Evolutionary conservation across 2,113 vertebrate species (phyloP), one percentile per base, ranked within the genome.

Genomic region (Xenopus borealis): DNA sequence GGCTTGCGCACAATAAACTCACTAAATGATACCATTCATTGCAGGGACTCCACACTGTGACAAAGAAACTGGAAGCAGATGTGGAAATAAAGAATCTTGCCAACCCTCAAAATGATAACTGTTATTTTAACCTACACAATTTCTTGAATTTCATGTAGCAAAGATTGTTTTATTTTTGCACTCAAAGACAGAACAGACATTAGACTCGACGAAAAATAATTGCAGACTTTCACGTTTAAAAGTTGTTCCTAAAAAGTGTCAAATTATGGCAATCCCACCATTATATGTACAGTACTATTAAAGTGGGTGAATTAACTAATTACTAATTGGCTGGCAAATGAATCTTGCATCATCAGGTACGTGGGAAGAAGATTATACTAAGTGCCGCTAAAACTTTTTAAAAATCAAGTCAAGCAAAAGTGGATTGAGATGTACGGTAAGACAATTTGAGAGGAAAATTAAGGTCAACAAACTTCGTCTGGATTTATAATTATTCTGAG

Each of bases 31-130:
- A 40, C 72, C 78, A 45, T 33, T 79, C 66, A 0, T 5, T 14
- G 66, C 62, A 0, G 0, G 72, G 65, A 79, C 12, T 23, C 3
- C 1, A 7, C 19, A 27, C 66, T 78, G 79, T 72, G 79, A 71
- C 12, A 72, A 0, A 30, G 72, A 81, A 84, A 78, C 50, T 61
- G 40, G 45, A 75, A 81, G 77, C 80, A 84, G 78, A 82, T 80
- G 79, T 79, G 3, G 78, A 77, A 44, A 63, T 53, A 79, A 72
- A 14, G 46, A 0, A 61, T 12, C 80, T 30, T 65, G 19, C 10
- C 67, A 63, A 23, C 73, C 18, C 64, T 33, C n/a, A 18, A 80
- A 79, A 72, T 68, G 52, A 23, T 45, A 81, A 27, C 30, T 23
- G 66, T 79, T 71, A 71, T 74, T 78, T 79, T 69, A 40, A 82